phyloP scores from a whole-genome alignment of 2,113 vertebrate species.

The Rutilus rutilus region DNA sequence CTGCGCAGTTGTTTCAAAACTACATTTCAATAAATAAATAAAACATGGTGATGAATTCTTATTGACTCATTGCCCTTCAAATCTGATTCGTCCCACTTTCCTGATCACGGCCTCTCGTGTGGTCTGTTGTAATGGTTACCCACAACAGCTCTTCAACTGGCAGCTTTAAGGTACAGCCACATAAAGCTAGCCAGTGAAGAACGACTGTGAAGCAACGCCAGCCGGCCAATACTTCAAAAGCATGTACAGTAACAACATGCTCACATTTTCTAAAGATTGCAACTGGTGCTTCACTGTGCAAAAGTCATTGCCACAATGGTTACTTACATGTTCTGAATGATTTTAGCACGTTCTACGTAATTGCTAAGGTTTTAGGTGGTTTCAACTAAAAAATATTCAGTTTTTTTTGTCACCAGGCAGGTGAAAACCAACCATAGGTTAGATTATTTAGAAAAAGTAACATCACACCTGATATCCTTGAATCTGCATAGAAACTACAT shows the following conservation, averaged over 20 bases:
- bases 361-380: neutral
- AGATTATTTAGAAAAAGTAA: neutral
- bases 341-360: neutral
- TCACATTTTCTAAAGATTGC: neutral
- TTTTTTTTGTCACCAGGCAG: neutral
- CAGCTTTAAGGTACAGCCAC: conserved; percentile 79
- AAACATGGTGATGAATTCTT: neutral
- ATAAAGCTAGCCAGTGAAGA: conserved; percentile 89
- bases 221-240: conserved; percentile 34
- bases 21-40: neutral
- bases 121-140: conserved; percentile 79
- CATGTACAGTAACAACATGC: neutral
- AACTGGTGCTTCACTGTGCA: neutral
- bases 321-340: conserved; percentile 1
- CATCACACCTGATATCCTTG: neutral
- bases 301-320: neutral
- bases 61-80: neutral
- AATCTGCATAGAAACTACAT: neutral
- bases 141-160: conserved; percentile 89
- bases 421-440: neutral
- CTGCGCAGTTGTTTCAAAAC: neutral
- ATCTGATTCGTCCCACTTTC: conserved; percentile 7
- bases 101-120: conserved; percentile 49
- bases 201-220: conserved; percentile 83
- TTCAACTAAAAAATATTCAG: neutral